Conservation (phyloP, 2,888 invertebrate species). For the Himalopsyche anomala region DNA sequence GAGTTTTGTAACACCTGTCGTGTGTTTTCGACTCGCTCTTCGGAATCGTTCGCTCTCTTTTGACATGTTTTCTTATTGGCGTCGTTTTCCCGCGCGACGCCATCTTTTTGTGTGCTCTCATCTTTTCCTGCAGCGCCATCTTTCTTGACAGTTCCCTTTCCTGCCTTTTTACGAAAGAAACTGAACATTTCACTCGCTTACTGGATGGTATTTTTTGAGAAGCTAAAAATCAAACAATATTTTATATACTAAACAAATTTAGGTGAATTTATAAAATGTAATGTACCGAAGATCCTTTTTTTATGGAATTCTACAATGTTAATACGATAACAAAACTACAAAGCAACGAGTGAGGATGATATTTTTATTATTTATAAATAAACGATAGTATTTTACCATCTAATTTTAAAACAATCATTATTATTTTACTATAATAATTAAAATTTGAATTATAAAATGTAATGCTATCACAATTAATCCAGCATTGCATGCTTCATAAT, state of each 20-base stretch:
- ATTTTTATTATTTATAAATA: no score
- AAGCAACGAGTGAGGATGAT: no score
- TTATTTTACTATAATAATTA: no score
- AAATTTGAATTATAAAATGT: no score
- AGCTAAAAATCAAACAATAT: conserved; percentile 3
- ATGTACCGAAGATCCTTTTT: background rate
- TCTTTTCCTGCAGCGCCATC: conserved; percentile 45
- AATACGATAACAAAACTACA: background rate
- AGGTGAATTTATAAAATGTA: background rate
- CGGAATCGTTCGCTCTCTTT: conserved; percentile 45
- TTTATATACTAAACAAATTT: background rate
- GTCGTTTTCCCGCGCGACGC: conserved; percentile 9
- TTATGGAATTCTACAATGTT: conserved; percentile 8
- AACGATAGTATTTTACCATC: background rate
- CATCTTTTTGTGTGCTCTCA: conserved; percentile 42
- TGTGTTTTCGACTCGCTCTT: conserved; percentile 29
- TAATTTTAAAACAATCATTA: no score
- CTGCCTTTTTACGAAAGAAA: conserved; percentile 60
- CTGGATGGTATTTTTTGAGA: conserved; percentile 45
- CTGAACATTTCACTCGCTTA: conserved; percentile 55
- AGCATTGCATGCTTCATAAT: no score
- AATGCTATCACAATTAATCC: no score
- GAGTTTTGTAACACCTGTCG: conserved; percentile 53
- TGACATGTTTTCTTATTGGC: conserved; percentile 44
- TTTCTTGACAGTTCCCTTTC: conserved; percentile 47